Base-by-base conservation (phyloP, 2,797 vertebrate species). In the Bryconaethiops microstoma region DNA sequence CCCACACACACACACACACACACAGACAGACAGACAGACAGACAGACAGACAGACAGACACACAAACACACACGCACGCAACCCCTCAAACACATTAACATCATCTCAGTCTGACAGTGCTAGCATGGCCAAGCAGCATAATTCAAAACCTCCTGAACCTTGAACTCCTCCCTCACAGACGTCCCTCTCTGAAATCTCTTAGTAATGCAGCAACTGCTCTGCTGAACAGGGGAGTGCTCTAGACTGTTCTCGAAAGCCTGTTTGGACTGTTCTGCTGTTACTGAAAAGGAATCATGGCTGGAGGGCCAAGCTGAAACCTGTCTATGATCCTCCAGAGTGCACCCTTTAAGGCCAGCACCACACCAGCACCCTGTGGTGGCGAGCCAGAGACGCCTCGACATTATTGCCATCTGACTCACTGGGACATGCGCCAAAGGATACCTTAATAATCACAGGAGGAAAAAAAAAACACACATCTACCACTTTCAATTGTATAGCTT, bases 291-390 rank as follows among this genome's bases (percentile, higher is more conserved):
- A 71, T 68, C 7, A 25, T 8, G 69, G 21, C 14, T n/a, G n/a
- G 1, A 12, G 69, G 40, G 59, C 50, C 29, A 19, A 74, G 42
- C 62, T n/a, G 69, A 78, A 82, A 67, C 70, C 76, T 29, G 76
- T 57, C 60, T 21, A 25, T 64, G 45, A 50, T 59, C 5, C 6
- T 67, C 62, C 71, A 45, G n/a, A 78, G 57, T 1, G 17, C 54
- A 74, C 62, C 81, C 81, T 78, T 82, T 82, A 82, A 74, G 42
- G n/a, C 76, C 76, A 68, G 57, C 76, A 63, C 23, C 75, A 67
- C 70, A 39, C 42, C 55, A 39, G 13, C 54, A 12, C 67, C 62
- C 12, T 80, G 52, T 59, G 71, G 71, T 57, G 71, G 71, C 71
- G 21, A 57, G 29, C 71, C 71, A 73, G 71, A 73, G 52, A 57